Conservation (phyloP, 2,113 vertebrate species). For the Acanthochromis polyacanthus region DNA sequence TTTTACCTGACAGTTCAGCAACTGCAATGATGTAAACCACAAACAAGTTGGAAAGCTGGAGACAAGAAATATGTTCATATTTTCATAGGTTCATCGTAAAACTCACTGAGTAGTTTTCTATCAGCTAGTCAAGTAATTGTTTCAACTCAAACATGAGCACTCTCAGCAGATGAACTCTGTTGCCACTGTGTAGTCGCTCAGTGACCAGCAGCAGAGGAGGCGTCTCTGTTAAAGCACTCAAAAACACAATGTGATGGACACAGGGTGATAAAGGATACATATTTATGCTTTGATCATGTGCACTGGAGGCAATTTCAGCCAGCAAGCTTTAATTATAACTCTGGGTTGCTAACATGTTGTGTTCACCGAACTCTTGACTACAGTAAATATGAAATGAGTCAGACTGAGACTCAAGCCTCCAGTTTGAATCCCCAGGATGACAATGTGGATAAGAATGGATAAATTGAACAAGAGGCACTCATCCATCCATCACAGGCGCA, state of each 20-base stretch:
- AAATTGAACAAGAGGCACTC: constrained; percentile 48
- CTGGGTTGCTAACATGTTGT: not conserved
- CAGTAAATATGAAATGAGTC: constrained; percentile 22
- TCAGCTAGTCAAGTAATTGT: not conserved
- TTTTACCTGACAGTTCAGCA: not conserved
- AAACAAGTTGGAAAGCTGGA: not conserved
- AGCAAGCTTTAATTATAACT: constrained; percentile 23
- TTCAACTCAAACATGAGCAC: not conserved
- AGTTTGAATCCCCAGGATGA: constrained; percentile 36
- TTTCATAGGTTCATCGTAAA: not conserved
- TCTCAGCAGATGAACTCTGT: not conserved
- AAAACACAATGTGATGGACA: no score
- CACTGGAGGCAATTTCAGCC: not conserved
- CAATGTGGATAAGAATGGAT: constrained; percentile 45
- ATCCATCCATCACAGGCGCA: constrained; percentile 59
- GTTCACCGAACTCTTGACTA: constrained; percentile 8
- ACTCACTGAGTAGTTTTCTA: not conserved
- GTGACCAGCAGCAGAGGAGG: not conserved
- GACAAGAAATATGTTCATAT: not conserved
- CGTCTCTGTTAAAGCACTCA: not conserved
- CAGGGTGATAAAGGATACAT: not conserved
- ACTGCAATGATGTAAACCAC: not conserved
- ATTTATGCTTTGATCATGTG: not conserved
- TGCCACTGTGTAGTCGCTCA: not conserved
- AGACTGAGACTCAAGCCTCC: constrained; percentile 47